These are phyloP conservation scores for Spongilla lacustris DNA, from an alignment of 37 sponge, comb jelly and placozoan genomes.

Conservation along the genomic window DNA sequence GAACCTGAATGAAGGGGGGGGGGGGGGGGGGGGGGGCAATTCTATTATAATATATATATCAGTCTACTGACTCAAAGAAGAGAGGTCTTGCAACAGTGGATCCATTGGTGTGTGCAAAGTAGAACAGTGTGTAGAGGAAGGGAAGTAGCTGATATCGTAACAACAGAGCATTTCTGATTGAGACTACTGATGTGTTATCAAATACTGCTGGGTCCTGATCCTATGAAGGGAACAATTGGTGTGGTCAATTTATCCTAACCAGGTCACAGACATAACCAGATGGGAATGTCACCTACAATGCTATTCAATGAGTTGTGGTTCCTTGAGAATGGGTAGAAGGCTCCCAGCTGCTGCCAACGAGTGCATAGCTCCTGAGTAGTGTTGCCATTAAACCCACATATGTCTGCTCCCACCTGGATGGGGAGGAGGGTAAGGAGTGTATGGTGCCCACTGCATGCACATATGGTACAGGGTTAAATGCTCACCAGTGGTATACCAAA, in stretches of 20 bases:
- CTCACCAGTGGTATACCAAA: slow-evolving; percentile 86
- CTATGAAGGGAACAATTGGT: slow-evolving; percentile 5
- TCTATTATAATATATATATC: no score
- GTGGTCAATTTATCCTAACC: no score
- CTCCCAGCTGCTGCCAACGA: slow-evolving; percentile 87
- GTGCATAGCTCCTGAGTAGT: slow-evolving; percentile 76
- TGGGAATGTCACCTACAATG: slow-evolving; percentile 16
- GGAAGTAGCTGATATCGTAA: slow-evolving; percentile 79
- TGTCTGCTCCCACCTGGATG: slow-evolving; percentile 85
- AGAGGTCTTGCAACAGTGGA: slow-evolving; percentile 76
- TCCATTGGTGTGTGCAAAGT: slow-evolving; percentile 69
- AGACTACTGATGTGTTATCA: no score
- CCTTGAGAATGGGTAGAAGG: slow-evolving; percentile 86
- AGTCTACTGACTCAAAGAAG: slow-evolving; percentile 68
- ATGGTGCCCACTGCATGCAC: no score
- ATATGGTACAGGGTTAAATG: no score
- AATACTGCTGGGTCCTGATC: slow-evolving; percentile 74
- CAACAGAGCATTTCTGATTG: slow-evolving; percentile 39
- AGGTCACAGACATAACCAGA: not conserved
- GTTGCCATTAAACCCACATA: slow-evolving; percentile 84
- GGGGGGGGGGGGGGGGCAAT: no score
- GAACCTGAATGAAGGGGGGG: slow-evolving; percentile 34
- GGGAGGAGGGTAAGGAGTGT: no score
- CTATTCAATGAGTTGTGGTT: slow-evolving; percentile 65
- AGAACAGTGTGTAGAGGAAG: slow-evolving; percentile 90